These are phyloP conservation scores for Asbolus verrucosus DNA, from an alignment of 1,140 invertebrate species.

Conservation along the genomic window DNA sequence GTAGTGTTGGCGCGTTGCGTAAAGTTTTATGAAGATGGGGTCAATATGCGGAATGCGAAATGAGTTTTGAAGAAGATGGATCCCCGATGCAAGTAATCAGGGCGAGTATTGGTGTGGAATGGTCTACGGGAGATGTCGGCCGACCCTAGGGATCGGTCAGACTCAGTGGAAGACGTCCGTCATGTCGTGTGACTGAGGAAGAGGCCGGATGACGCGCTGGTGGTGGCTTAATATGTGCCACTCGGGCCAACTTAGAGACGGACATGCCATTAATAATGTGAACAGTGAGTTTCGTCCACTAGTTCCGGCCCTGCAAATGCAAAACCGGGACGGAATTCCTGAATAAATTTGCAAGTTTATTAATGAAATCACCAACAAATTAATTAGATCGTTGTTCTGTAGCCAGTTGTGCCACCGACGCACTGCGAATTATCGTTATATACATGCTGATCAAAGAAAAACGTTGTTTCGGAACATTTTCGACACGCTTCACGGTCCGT, in stretches of 20 bases:
- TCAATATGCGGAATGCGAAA: too few relatives aligned
- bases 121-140: neutral
- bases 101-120: too few relatives aligned
- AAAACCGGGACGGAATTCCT: neutral
- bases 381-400: too few relatives aligned
- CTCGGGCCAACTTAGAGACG: conserved; percentile 58
- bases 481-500: too few relatives aligned
- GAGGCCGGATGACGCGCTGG: conserved; percentile 62
- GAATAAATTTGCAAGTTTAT: conserved; percentile 10
- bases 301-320: neutral
- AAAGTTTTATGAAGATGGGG: too few relatives aligned
- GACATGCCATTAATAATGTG: conserved; percentile 46
- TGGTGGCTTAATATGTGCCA: conserved; percentile 65
- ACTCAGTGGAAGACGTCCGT: neutral
- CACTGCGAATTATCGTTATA: neutral
- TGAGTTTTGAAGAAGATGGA: too few relatives aligned
- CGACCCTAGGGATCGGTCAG: neutral
- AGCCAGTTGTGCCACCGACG: too few relatives aligned
- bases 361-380: too few relatives aligned
- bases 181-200: neutral
- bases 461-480: too few relatives aligned
- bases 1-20: too few relatives aligned
- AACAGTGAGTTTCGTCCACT: conserved; percentile 54
- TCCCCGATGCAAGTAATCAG: too few relatives aligned
- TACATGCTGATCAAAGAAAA: too few relatives aligned